phyloP scores from a whole-genome alignment of 2,888 invertebrate genomes.

The Thymelicus sylvestris region DNA sequence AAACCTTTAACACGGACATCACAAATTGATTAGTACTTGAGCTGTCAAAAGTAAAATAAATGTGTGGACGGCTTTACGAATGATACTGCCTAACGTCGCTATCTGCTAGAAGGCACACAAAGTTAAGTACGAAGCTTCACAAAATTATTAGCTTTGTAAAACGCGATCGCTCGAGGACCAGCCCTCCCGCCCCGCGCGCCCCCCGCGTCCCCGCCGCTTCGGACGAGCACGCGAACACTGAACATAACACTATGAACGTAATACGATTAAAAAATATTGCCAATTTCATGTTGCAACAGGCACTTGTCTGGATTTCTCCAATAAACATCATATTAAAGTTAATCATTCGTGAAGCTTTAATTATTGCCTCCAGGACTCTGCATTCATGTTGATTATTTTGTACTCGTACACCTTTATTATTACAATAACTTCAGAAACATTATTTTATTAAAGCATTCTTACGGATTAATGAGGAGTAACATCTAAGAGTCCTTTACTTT shows the following conservation, averaged over 20 bases:
- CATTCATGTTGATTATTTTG: constrained; percentile 63
- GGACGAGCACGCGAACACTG: constrained; percentile 62
- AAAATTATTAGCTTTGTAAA: constrained; percentile 63
- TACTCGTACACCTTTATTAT: constrained; percentile 72
- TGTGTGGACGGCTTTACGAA: constrained; percentile 48
- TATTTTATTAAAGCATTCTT: constrained; percentile 62
- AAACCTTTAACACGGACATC: no score
- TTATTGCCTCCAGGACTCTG: constrained; percentile 77
- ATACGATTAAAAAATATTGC: constrained; percentile 81
- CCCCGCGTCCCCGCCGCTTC: no score
- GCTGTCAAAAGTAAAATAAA: no score
- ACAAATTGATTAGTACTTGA: no score
- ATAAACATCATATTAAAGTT: constrained; percentile 82
- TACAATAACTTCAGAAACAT: constrained; percentile 59
- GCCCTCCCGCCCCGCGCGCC: no score
- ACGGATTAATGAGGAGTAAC: constrained; percentile 66
- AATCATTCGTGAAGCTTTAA: constrained; percentile 76
- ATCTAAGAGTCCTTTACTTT: constrained; percentile 58
- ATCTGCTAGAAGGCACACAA: constrained; percentile 84
- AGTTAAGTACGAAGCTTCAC: constrained; percentile 84
- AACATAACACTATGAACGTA: constrained; percentile 74
- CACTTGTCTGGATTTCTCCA: constrained; percentile 84
- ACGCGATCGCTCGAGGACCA: constrained; percentile 41
- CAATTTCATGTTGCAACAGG: constrained; percentile 83
- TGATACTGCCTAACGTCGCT: constrained; percentile 81